Base-by-base conservation (phyloP, 2,888 invertebrate genomes). In the Sesia apiformis region DNA sequence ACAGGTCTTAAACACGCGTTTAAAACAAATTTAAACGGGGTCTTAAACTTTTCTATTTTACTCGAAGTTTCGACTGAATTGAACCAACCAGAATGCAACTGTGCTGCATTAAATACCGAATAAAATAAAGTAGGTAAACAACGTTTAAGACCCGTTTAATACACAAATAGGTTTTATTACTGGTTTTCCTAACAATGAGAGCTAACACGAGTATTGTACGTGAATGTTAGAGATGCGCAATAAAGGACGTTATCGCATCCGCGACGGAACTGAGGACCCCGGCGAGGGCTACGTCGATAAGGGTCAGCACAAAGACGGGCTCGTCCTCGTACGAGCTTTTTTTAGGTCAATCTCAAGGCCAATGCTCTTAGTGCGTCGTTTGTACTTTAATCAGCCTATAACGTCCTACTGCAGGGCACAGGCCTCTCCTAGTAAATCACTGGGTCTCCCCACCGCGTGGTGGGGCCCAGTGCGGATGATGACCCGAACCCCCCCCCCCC, bases 291-390 rank as follows among this genome's bases (percentile, higher is more conserved):
- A 59, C 63, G 68, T 66, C 46, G 23, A 23, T 23, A 46, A 46
- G n/a, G 84, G 84, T 75, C 66, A 60, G 59, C 65, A 81, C 77
- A 84, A 84, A 80, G 73, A 62, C 52, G 52, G 58, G 58, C 61
- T 65, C 66, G 67, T 69, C 66, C 23, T 42, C 7, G 42, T 42
- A 5, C 42, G 5, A 5, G 7, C 7, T 5, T 6, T 42, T 42
- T 42, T 42, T 42, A 42, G 42, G 42, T 42, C 42, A 42, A 42
- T 42, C 5, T 3, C 42, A 42, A 42, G 42, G 42, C 42, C 42
- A 5, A 42, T 23, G 23, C 23, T 23, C 23, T 6, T 42, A 7
- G 7, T 42, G 7, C 5, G 42, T 3, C 42, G 5, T 42, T 42
- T 42, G 5, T 7, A 42, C 7, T 6, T 42, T 3, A 42, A 6